Evolutionary conservation across 1,140 invertebrate genomes (phyloP), one percentile per base, ranked within the genome.

Genomic region (Octopus sinensis): DNA sequence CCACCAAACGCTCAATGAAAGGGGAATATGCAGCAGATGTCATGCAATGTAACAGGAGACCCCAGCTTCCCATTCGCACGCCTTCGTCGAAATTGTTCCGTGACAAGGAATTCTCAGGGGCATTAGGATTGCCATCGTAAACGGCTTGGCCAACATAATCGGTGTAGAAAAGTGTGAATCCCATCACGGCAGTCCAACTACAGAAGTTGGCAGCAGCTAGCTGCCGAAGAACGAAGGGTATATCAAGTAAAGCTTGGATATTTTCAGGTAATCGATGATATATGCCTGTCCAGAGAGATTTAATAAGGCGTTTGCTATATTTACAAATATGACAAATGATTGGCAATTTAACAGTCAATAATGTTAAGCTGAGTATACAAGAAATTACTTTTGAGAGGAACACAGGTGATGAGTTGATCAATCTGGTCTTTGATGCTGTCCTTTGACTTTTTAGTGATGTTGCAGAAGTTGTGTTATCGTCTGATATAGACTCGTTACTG

Each of bases 81-180:
- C 92, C 92, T 82, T 92, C 89, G 83, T 92, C 91, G 85, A 92
- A 92, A 6, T 87, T 83, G 43, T 84, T 84, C 2, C 89, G 84
- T 56, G 86, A 79, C n/a, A 83, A 75, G 10, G 89, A 88, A 80
- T 86, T 87, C 43, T 88, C 88, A 4, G 86, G 86, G 6, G 89
- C 91, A 84, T 91, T 90, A 4, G 92, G 91, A 78, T 90, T 88
- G 4, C 92, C 92, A 13, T 85, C 84, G 84, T 92, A 92, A 23
- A 92, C 90, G 43, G 89, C 89, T 86, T 92, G 90, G 4, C 91
- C 92, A 10, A 92, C 90, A 88, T 89, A 92, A 86, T 92, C 91
- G n/a, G 92, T 92, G 84, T 90, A 92, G 84, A 92, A 92, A 80
- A 92, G 88, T 79, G 90, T 90, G 85, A 92, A 92, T 80, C 91